A percentile compares a stretch with the other conserved stretches of the same genome.
These are phyloP conservation scores for Cichladusa arquata DNA, from an alignment of 2,113 vertebrate genomes.

Conservation along the genomic window DNA sequence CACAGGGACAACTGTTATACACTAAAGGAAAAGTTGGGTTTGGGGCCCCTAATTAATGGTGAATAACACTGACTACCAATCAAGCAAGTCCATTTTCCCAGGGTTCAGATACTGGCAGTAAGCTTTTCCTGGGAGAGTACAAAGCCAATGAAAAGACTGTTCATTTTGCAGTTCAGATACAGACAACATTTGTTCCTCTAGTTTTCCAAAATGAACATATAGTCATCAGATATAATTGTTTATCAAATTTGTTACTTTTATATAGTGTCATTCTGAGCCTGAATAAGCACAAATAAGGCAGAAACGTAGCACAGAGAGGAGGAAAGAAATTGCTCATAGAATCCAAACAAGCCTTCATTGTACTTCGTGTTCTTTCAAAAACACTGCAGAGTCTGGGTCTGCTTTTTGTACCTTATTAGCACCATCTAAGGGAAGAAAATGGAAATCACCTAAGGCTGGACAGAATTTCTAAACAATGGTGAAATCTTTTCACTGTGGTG, in stretches of 20 bases:
- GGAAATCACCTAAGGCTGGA: background rate
- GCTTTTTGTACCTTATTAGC: conserved; percentile 61
- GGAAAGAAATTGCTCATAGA: background rate
- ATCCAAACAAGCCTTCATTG: background rate
- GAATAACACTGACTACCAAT: background rate
- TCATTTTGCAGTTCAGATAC: conserved; percentile 17
- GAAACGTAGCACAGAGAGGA: background rate
- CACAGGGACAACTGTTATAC: background rate
- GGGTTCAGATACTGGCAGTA: background rate
- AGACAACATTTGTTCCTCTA: background rate
- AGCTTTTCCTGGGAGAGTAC: background rate
- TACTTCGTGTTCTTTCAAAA: background rate
- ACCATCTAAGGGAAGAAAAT: conserved; percentile 69
- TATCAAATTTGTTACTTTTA: background rate
- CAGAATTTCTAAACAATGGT: background rate
- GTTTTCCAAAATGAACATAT: conserved; percentile 18
- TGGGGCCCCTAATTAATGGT: background rate
- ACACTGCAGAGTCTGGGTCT: background rate
- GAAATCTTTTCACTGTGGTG: background rate
- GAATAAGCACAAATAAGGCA: conserved; percentile 13
- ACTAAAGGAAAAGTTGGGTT: background rate
- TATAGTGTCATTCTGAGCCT: background rate
- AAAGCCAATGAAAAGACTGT: background rate
- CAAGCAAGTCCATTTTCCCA: background rate
- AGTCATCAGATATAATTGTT: conserved; percentile 50